These are phyloP conservation scores for Dendroctonus valens DNA, from an alignment of 1,140 invertebrate species.

Conservation along the genomic window DNA sequence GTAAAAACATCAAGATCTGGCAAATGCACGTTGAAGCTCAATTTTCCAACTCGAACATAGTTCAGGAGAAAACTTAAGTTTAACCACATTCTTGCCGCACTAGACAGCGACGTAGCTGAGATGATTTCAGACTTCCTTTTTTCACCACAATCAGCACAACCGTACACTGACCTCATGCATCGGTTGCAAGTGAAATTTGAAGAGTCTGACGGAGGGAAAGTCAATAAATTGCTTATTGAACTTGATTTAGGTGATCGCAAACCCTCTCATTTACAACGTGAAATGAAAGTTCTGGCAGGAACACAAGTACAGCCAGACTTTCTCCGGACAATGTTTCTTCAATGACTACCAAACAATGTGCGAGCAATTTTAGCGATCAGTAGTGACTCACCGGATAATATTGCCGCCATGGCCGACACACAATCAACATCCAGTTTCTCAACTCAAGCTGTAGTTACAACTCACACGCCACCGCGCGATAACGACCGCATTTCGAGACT, in stretches of 20 bases:
- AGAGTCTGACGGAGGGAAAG: neutral
- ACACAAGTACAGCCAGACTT: no score
- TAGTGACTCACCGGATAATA: no score
- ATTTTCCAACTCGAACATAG: neutral
- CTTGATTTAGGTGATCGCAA: no score
- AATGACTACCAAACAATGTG: no score
- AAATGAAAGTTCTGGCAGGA: no score
- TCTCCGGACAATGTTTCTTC: no score
- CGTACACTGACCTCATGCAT: neutral
- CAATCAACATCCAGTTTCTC: neutral
- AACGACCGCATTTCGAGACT: neutral
- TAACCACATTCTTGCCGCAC: neutral
- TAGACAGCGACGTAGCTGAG: neutral
- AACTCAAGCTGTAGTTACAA: constrained; percentile 2
- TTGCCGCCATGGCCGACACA: no score
- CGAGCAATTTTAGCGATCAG: no score
- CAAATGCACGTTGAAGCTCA: neutral
- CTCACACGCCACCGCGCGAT: neutral
- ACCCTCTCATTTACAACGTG: no score
- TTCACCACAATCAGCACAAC: neutral
- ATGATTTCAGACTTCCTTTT: neutral
- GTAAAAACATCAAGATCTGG: neutral
- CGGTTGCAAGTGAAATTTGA: no score
- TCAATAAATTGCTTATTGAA: neutral
- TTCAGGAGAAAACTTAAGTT: constrained; percentile 2